phyloP scores from a whole-genome alignment of 2,113 vertebrate genomes.

The Neotoma lepida region DNA sequence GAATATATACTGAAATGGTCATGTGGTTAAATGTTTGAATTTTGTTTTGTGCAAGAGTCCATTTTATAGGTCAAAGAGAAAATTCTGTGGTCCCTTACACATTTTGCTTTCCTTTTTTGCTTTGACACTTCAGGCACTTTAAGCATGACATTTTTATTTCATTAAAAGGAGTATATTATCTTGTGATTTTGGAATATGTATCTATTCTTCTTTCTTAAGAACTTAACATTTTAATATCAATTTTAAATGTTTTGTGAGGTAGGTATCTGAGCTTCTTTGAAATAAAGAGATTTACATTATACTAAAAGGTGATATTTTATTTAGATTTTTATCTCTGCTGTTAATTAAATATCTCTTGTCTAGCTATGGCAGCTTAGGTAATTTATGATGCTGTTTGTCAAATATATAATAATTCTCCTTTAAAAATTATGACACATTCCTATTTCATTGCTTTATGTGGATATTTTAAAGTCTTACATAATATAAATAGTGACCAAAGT shows the following conservation, averaged over 20 bases:
- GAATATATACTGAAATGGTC: not conserved
- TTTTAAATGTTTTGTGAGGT: not conserved
- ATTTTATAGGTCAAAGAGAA: not conserved
- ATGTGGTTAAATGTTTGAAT: not conserved
- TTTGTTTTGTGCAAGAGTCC: not conserved
- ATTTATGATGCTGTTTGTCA: not conserved
- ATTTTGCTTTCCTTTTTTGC: not conserved
- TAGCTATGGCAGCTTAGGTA: not conserved
- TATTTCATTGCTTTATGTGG: not conserved
- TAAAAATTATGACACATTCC: not conserved
- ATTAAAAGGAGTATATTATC: not conserved
- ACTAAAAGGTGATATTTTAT: not conserved
- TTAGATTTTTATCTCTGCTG: not conserved
- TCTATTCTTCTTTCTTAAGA: not conserved
- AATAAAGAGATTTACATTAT: not conserved
- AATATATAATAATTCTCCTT: not conserved
- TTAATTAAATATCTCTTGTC: not conserved
- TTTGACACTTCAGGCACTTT: not conserved
- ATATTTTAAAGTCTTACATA: not conserved
- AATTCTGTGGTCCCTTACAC: not conserved
- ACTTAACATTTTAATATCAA: not conserved
- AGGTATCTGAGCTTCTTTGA: not conserved
- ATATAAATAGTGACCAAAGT: not conserved
- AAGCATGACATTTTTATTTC: slow-evolving; percentile 27
- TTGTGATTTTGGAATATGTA: not conserved